Base-by-base conservation (phyloP, 2,888 invertebrate species). In the Spatulosminthurus flaviceps region DNA sequence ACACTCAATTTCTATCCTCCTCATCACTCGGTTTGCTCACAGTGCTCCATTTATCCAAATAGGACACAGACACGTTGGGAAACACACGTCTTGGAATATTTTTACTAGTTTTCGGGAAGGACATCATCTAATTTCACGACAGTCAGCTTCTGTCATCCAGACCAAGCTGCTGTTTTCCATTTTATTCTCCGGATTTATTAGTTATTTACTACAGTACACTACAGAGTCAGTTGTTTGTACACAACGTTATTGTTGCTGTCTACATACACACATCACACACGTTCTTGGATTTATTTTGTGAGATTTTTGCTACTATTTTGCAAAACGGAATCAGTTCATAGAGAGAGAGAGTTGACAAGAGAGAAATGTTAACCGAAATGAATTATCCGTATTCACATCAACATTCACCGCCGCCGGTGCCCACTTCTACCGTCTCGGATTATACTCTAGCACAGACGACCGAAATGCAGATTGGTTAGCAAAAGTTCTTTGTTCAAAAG, bases 381-480 rank as follows among this genome's bases (percentile, higher is more conserved):
- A 72, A 70, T 78, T 78, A 78, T 29, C 22, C 78, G 28, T 78
- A 78, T 66, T 41, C 72, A 21, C 78, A 78, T 73, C 73, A 72
- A 43, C 73, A 72, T 24, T 78, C 78, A 28, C 78, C 78, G 41
- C 78, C 78, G 24, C 78, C 78, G 66, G 78, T 78, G 43, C 78
- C 78, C 5, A 78, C 78, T 0, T 78, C 78, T 24, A 78, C 78
- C 24, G 78, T 78, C 29, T 78, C 78, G 19, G 78, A 78, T 70
- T 78, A 64, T 66, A 66, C 42, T 16, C 41, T 78, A 13, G 42
- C 66, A 1, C 72, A 73, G 66, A 64, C 78, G 16, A 28, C 73
- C 16, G 78, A 78, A 21, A 78, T 78, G 78, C 78, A 78, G 66
- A 78, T 78, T 22, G 78, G 78, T 78, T 22, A 43, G 71, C 76